Evolutionary conservation across 30 jellyfish, hydroid and myxozoan genomes (phyloP).

Genomic region (Hydra vulgaris): DNA sequence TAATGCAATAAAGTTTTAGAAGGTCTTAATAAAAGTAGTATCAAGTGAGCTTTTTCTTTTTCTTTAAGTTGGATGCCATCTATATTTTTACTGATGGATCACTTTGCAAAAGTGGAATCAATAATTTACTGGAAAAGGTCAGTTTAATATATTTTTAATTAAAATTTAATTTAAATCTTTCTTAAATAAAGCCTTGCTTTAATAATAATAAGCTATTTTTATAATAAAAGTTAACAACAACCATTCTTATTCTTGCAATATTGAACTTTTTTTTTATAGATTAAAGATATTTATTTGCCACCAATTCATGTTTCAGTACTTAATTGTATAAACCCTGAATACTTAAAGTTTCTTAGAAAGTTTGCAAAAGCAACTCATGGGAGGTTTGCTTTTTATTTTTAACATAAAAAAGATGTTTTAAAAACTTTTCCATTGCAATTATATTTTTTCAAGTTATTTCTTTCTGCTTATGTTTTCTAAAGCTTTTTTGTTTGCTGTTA

Average conservation of each 20-base stretch:
- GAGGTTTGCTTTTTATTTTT: slow-evolving; percentile 22
- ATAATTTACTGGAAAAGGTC: slow-evolving; percentile 65
- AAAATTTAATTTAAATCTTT: too few relatives aligned
- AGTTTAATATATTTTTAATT: not conserved
- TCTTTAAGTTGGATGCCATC: slow-evolving; percentile 68
- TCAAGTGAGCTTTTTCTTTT: not conserved
- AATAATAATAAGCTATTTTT: too few relatives aligned
- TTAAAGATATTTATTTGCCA: slow-evolving; percentile 54
- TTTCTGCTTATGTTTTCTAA: too few relatives aligned
- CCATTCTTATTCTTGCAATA: too few relatives aligned
- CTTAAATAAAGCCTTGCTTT: too few relatives aligned
- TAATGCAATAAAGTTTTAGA: too few relatives aligned
- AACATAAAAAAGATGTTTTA: too few relatives aligned
- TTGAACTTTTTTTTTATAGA: too few relatives aligned
- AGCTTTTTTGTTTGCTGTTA: not conserved
- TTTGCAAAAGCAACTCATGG: slow-evolving; percentile 58
- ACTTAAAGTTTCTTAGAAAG: slow-evolving; percentile 33
- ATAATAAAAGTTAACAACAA: too few relatives aligned
- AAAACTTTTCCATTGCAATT: too few relatives aligned
- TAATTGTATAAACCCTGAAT: slow-evolving; percentile 40
- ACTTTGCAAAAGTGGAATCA: slow-evolving; percentile 46
- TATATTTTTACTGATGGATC: slow-evolving; percentile 66
- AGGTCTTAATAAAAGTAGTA: too few relatives aligned
- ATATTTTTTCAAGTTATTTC: too few relatives aligned
- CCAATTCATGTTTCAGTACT: slow-evolving; percentile 50